These are phyloP conservation scores for Ovibos moschatus DNA, from an alignment of 2,113 vertebrate genomes.

Conservation along the genomic window DNA sequence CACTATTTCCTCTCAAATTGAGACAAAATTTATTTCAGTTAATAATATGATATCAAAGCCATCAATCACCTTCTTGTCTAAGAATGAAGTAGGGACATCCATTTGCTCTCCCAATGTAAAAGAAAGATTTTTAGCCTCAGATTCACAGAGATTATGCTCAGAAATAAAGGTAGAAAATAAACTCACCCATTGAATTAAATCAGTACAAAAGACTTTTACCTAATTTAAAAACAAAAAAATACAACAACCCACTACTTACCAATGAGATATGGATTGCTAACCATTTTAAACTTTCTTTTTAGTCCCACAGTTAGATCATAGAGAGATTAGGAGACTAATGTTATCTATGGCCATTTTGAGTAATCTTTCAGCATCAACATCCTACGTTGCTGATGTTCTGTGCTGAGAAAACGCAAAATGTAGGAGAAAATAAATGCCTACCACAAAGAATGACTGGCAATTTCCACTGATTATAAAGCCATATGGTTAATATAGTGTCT, in stretches of 20 bases:
- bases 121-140: not conserved
- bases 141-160: not conserved
- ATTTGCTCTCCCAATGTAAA: conserved; percentile 8
- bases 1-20: conserved; percentile 27
- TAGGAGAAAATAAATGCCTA: not conserved
- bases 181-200: not conserved
- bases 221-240: not conserved
- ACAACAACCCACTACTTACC: not conserved
- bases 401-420: not conserved
- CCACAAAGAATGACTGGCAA: not conserved
- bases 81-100: not conserved
- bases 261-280: not conserved
- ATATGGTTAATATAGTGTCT: not conserved
- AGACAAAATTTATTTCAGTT: conserved; percentile 59
- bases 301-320: not conserved
- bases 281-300: not conserved
- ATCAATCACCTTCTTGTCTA: conserved; percentile 47
- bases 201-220: not conserved
- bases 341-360: not conserved
- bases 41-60: conserved; percentile 35
- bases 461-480: not conserved
- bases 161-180: not conserved
- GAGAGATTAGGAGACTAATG: not conserved
- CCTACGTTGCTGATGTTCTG: not conserved
- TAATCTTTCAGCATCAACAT: not conserved